Evolutionary conservation across 2,888 invertebrate species (phyloP), one percentile per base, ranked within the genome.

Genomic region (Meloe dianella): DNA sequence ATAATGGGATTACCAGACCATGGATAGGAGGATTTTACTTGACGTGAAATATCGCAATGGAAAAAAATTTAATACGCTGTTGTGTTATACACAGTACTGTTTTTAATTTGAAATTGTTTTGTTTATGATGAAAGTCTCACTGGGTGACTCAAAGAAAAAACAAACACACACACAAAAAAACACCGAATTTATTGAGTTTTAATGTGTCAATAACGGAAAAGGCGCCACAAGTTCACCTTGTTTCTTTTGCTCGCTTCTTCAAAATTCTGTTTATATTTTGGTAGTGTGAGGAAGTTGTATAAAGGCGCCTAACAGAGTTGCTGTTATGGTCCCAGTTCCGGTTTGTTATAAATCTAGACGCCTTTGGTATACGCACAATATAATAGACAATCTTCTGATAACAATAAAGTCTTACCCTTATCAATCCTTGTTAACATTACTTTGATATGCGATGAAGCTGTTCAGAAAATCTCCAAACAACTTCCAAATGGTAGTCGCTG

Each of bases 11-110:
- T 67, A 63, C 61, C 59, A 30, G 14, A 14, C 10, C 12, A 4
- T 24, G 17, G 20, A 9, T 51, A 38, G 30, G 59, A 57, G 51
- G 61, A 66, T 66, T 66, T 63, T 41, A 47, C 30, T 41, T 57
- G 64, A 67, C 67, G 51, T 67, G 64, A 67, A 67, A 67, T 67
- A 67, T 67, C 9, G 67, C 63, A 64, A 67, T 64, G 51, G n/a
- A 27, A 56, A 67, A 64, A 64, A 67, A 67, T 67, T 67, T 61
- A 67, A 65, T 60, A 60, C 60, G 47, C 47, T 47, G 51, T 12
- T 22, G 12, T 22, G 12, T 24, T 51, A 41, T 41, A 41, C 17
- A 41, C 8, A 17, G 38, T 41, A 1, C 2, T 17, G n/a, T 20
- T 20, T 47, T 47, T 47, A 47, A 47, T 47, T 47, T 47, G 20